phyloP scores from a whole-genome alignment of 2,113 vertebrate genomes.

The Promerops cafer region DNA sequence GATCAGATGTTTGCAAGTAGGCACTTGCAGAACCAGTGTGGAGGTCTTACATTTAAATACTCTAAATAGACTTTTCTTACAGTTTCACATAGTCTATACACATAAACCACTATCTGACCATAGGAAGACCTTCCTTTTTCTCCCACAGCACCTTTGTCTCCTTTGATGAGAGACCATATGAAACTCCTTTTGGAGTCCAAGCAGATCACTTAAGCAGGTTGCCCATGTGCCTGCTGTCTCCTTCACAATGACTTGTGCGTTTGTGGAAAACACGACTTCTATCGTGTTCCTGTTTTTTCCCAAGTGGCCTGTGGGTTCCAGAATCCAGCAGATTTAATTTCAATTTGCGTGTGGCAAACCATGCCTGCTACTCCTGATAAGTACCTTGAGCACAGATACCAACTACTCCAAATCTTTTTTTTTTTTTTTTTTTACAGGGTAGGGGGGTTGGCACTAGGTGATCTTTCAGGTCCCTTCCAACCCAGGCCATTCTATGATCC shows the following conservation, averaged over 20 bases:
- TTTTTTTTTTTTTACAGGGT: not conserved
- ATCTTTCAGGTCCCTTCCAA: not conserved
- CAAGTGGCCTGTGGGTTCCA: not conserved
- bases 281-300: not conserved
- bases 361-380: not conserved
- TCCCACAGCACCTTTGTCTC: not conserved
- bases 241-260: not conserved
- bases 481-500: not conserved
- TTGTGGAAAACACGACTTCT: not conserved
- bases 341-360: not conserved
- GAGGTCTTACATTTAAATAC: not conserved
- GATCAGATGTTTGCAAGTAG: not conserved
- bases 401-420: too few species aligned
- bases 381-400: not conserved
- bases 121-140: not conserved
- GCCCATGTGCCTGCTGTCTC: not conserved
- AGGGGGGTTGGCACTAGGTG: not conserved
- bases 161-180: not conserved
- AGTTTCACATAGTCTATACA: not conserved
- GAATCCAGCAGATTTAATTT: not conserved
- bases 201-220: not conserved
- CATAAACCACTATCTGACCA: not conserved
- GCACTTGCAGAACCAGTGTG: not conserved
- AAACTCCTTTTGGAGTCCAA: not conserved
- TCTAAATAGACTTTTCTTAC: not conserved